phyloP scores from a whole-genome alignment of 2,113 vertebrate species.

The Seriola quinqueradiata region DNA sequence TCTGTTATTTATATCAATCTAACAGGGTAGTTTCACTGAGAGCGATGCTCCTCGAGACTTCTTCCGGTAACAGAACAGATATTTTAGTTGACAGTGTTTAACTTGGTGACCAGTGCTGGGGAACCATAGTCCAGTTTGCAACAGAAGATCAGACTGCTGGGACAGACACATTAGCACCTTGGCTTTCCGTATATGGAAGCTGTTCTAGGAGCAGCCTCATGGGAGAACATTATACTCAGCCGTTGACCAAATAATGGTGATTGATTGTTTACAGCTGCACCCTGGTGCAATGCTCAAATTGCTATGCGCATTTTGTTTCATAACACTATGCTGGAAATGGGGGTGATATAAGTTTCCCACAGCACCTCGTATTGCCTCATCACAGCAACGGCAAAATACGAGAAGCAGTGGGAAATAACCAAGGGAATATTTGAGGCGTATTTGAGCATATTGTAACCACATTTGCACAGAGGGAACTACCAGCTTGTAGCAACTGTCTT shows the following conservation, averaged over 20 bases:
- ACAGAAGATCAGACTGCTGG: slow-evolving; percentile 4
- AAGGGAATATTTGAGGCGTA: too few species aligned
- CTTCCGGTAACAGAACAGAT: neutral
- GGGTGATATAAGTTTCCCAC: neutral
- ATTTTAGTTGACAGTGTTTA: slow-evolving; percentile 12
- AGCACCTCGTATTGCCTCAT: slow-evolving; percentile 6
- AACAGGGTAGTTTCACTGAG: neutral
- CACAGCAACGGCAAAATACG: neutral
- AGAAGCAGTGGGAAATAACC: too few species aligned
- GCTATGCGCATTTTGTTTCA: slow-evolving; percentile 3
- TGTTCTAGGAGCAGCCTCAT: slow-evolving; percentile 5
- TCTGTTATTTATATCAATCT: slow-evolving; percentile 15
- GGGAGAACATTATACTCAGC: slow-evolving; percentile 13
- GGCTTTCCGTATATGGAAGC: slow-evolving; percentile 2
- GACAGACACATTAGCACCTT: slow-evolving; percentile 12
- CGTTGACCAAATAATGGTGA: slow-evolving; percentile 38
- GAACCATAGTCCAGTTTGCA: slow-evolving; percentile 1
- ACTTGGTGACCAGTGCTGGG: neutral
- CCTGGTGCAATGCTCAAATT: neutral
- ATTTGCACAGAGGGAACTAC: neutral
- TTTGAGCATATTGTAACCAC: neutral
- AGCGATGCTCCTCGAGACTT: neutral
- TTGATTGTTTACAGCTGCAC: slow-evolving; percentile 22
- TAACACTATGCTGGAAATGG: neutral
- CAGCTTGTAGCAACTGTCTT: neutral